These are phyloP conservation scores for Drosophila nannoptera DNA, from an alignment of 1,140 invertebrate genomes.

Conservation along the genomic window DNA sequence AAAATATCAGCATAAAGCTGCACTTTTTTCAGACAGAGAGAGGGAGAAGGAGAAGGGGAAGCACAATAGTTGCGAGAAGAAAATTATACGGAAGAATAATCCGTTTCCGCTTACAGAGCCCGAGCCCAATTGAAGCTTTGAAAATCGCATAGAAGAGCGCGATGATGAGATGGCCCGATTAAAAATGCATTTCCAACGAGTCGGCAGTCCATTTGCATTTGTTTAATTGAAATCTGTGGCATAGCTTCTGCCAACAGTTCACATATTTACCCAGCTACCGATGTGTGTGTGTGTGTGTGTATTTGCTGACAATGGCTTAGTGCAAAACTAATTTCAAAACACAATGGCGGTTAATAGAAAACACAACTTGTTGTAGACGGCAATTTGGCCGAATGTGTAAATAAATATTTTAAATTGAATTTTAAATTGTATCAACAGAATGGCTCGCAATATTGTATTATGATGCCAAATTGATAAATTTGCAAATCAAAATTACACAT, in stretches of 20 bases:
- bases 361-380: slow-evolving; percentile 13
- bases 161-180: neutral
- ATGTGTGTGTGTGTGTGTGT: too few species aligned
- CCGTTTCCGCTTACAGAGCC: neutral
- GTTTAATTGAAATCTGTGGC: slow-evolving; percentile 1
- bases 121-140: neutral
- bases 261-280: too few species aligned
- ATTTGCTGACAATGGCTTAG: slow-evolving; percentile 34
- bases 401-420: slow-evolving; percentile 70
- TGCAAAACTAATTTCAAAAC: slow-evolving; percentile 36
- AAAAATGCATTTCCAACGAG: neutral
- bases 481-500: slow-evolving; percentile 72
- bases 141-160: slow-evolving; percentile 4
- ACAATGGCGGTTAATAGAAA: slow-evolving; percentile 38
- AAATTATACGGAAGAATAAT: neutral
- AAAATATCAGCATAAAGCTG: neutral
- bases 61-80: neutral
- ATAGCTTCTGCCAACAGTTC: slow-evolving; percentile 1
- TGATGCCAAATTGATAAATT: slow-evolving; percentile 72
- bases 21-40: neutral
- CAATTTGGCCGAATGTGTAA: slow-evolving; percentile 45
- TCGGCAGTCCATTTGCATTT: neutral
- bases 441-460: slow-evolving; percentile 65
- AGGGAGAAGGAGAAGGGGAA: neutral
- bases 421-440: slow-evolving; percentile 68